Percentiles rank a stretch among this genome's conserved stretches.
Evolutionary conservation across 2,113 vertebrate species (phyloP).

Genomic region (Scomber scombrus): DNA sequence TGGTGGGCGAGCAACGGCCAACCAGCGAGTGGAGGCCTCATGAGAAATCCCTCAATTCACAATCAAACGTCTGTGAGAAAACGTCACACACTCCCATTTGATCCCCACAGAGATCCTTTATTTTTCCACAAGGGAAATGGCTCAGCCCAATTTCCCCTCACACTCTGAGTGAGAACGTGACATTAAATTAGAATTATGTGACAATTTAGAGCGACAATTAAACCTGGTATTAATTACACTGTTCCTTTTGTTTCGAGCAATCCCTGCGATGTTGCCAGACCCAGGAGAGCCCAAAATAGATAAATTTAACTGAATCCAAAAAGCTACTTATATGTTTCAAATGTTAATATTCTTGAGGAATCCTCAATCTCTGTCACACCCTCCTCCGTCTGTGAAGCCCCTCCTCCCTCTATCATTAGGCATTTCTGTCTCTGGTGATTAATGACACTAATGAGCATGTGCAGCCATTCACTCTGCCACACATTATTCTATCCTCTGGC

Average conservation of each 20-base stretch:
- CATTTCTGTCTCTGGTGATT: slow-evolving; percentile 80
- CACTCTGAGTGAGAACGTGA: slow-evolving; percentile 42
- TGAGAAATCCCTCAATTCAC: slow-evolving; percentile 54
- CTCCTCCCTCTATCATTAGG: slow-evolving; percentile 75
- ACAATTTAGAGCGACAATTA: slow-evolving; percentile 68
- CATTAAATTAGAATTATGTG: slow-evolving; percentile 62
- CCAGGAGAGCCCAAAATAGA: slow-evolving; percentile 58
- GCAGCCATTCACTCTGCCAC: slow-evolving; percentile 77
- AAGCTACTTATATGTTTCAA: slow-evolving; percentile 59
- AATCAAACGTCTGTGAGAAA: slow-evolving; percentile 73
- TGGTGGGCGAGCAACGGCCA: slow-evolving; percentile 2
- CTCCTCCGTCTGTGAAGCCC: slow-evolving; percentile 58
- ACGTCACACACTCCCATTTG: slow-evolving; percentile 65
- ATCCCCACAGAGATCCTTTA: slow-evolving; percentile 55
- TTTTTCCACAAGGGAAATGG: slow-evolving; percentile 47
- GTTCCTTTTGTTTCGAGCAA: slow-evolving; percentile 64
- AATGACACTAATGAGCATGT: slow-evolving; percentile 84
- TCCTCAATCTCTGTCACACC: slow-evolving; percentile 70
- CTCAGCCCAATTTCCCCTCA: slow-evolving; percentile 50
- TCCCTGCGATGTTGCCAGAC: slow-evolving; percentile 46
- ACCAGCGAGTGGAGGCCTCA: slow-evolving; percentile 26
- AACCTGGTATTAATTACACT: slow-evolving; percentile 67
- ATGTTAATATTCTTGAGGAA: slow-evolving; percentile 71
- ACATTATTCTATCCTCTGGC: slow-evolving; percentile 76
- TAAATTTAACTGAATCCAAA: slow-evolving; percentile 53